Conservation (phyloP, 2,113 vertebrate genomes). For the Sminthopsis crassicaudata region DNA sequence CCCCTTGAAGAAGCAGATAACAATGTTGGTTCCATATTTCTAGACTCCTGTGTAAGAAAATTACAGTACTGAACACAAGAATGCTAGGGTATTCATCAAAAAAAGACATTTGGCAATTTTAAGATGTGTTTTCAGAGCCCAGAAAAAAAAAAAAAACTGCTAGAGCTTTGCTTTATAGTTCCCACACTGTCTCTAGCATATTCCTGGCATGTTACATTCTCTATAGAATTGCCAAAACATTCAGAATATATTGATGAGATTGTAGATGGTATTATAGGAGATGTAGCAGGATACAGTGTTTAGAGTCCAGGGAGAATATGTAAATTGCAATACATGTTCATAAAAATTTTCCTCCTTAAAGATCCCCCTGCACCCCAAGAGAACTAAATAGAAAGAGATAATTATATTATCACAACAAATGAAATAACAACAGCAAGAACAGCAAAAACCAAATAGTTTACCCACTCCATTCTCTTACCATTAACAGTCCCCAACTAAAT, state of each 20-base stretch:
- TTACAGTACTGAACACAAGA: background rate
- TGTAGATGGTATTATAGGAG: background rate
- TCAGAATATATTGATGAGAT: background rate
- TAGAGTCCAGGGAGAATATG: background rate
- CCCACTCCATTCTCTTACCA: background rate
- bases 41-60: background rate
- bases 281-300: background rate
- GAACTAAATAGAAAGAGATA: background rate
- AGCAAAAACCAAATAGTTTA: background rate
- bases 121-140: background rate
- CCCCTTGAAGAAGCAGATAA: background rate
- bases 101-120: constrained; percentile 15
- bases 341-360: background rate
- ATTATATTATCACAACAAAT: constrained; percentile 5
- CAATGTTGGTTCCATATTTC: background rate
- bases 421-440: background rate
- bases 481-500: background rate
- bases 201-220: background rate
- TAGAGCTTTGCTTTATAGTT: background rate
- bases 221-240: background rate
- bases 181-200: background rate
- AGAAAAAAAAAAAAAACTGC: background rate
- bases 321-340: background rate
- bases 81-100: background rate
- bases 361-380: background rate